Base-by-base conservation (phyloP, 1,140 invertebrate genomes). In the Diuraphis noxia region DNA sequence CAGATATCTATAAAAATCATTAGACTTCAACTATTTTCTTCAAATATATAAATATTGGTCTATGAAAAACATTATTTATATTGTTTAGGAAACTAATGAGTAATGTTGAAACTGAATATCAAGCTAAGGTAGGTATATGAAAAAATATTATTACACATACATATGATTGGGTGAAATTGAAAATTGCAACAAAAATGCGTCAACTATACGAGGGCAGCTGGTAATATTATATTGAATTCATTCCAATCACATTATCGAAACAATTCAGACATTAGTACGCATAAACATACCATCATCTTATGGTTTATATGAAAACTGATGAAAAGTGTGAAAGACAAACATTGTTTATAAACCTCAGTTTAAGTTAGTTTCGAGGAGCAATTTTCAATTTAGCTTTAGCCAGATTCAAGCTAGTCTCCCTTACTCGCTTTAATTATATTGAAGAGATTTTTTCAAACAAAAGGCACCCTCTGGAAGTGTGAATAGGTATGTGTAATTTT, bases 301-400 rank as follows among this genome's bases (percentile, higher is more conserved):
- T 40, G 3, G 36, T 2, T 30, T 38, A 1, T 25, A 81, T 81
- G 4, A 38, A 41, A 88, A 17, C 1, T 17, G 19, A 13, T 5
- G 13, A 63, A 88, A 56, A 38, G 56, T 72, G 56, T 43, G 23
- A 88, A 88, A 88, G 4, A 77, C n/a, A 72, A 88, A 88, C 30
- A 88, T 41, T 72, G 30, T 72, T 23, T 88, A 72, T 41, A 7
- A 72, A 88, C 56, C 8, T 23, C 30, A 40, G n/a, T 82, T 25
- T 17, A 56, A 30, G 17, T 72, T 41, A 88, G 25, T 77, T 88
- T 8, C 19, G 25, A 52, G 1, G 6, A 30, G 19, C 17, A 43
- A n/a, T 36, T 63, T 88, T 23, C 56, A 88, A 88, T 88, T 88
- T 88, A 40, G 52, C 4, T 88, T 88, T 72, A 72, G 25, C 34